A percentile compares a stretch with the other conserved stretches of the same genome.
Conservation (phyloP, 2,113 vertebrate species). For the Chloebia gouldiae region DNA sequence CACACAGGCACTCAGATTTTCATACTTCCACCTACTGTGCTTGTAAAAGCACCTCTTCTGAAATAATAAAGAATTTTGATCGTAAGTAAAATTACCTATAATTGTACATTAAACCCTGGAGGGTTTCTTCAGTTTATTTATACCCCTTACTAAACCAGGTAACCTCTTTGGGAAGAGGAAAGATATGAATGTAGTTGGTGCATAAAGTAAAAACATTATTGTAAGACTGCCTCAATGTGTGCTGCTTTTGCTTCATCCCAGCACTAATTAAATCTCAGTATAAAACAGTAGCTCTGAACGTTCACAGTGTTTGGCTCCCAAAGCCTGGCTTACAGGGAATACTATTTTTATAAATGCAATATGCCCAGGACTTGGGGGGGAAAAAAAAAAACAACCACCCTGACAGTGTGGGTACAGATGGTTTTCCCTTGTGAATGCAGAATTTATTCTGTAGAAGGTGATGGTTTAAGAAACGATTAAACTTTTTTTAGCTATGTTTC, state of each 20-base stretch:
- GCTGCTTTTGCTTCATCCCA: not conserved
- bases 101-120: not conserved
- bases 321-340: conserved; percentile 48
- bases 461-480: conserved; percentile 55
- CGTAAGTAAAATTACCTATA: not conserved
- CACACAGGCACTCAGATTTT: not conserved
- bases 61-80: not conserved
- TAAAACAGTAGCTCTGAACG: conserved; percentile 29
- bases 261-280: conserved; percentile 44
- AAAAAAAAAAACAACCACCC: not conserved
- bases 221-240: not conserved
- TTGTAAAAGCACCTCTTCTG: not conserved
- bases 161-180: not conserved
- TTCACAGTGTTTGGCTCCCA: conserved; percentile 48
- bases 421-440: conserved; percentile 59
- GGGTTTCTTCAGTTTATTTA: not conserved
- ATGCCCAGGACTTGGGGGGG: conserved; percentile 2
- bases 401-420: conserved; percentile 66
- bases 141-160: not conserved
- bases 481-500: conserved; percentile 57
- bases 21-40: not conserved
- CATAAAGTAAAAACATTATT: not conserved
- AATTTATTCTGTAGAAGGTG: conserved; percentile 58
- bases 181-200: not conserved
- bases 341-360: conserved; percentile 61